Conservation (phyloP, 1,140 invertebrate genomes). For the Cydia fagiglandana region DNA sequence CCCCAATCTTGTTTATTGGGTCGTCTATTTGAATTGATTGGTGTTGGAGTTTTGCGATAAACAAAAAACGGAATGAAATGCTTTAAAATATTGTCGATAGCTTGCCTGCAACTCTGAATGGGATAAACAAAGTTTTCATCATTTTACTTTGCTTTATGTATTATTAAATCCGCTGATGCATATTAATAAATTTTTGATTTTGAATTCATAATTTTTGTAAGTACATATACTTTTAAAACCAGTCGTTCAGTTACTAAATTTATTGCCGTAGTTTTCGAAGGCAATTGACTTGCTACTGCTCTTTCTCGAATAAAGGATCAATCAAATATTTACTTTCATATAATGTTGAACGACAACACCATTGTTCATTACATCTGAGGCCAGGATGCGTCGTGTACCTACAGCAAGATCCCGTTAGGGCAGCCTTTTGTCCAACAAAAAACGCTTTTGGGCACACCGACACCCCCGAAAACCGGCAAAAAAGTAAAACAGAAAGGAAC, state of each 20-base stretch:
- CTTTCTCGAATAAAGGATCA: neutral
- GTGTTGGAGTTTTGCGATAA: neutral
- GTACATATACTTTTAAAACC: too few relatives aligned
- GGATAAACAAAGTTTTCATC: too few relatives aligned
- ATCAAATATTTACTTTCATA: slow-evolving; percentile 14
- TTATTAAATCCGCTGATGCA: too few relatives aligned
- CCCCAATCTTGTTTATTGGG: slow-evolving; percentile 21
- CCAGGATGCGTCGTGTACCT: slow-evolving; percentile 33
- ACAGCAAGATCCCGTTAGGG: slow-evolving; percentile 61
- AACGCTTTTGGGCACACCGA: slow-evolving; percentile 59
- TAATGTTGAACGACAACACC: slow-evolving; percentile 26
- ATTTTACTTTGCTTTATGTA: too few relatives aligned
- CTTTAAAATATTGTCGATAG: neutral
- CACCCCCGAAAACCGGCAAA: slow-evolving; percentile 60
- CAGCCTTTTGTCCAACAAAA: slow-evolving; percentile 67
- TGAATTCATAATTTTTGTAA: too few relatives aligned
- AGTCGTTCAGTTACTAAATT: too few relatives aligned
- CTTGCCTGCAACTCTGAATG: neutral
- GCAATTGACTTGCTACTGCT: neutral
- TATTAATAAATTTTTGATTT: too few relatives aligned
- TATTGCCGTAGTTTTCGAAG: neutral
- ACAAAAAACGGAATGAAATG: neutral
- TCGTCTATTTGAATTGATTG: slow-evolving; percentile 18
- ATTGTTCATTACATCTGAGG: slow-evolving; percentile 31
- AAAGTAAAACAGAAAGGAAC: slow-evolving; percentile 69